phyloP scores from a whole-genome alignment of 2,113 vertebrate species.

The Phyllopteryx taeniolatus region DNA sequence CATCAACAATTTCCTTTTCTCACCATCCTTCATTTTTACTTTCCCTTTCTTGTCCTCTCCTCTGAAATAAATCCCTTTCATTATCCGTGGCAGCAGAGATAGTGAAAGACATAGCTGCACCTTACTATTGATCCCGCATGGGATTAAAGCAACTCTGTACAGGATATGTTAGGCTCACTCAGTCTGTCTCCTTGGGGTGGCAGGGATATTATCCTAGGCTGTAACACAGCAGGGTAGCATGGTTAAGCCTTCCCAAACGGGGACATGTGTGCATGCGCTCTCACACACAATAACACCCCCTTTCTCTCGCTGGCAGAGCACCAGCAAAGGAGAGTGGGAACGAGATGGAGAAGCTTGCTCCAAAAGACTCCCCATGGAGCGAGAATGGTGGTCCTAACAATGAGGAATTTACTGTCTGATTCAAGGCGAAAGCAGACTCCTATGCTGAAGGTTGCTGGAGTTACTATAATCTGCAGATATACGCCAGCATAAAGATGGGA shows the following conservation, averaged over 20 bases:
- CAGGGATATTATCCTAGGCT: slow-evolving; percentile 57
- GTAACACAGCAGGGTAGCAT: slow-evolving; percentile 53
- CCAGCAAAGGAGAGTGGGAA: slow-evolving; percentile 44
- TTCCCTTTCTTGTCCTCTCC: slow-evolving; percentile 52
- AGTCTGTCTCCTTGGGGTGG: slow-evolving; percentile 60
- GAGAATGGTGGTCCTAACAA: slow-evolving; percentile 45
- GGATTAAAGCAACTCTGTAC: slow-evolving; percentile 54
- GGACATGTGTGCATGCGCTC: slow-evolving; percentile 23
- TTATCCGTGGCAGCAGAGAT: slow-evolving; percentile 35
- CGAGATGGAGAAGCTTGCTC: slow-evolving; percentile 52
- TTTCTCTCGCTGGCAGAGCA: slow-evolving; percentile 41
- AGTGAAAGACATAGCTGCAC: slow-evolving; percentile 46
- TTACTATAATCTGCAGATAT: slow-evolving; percentile 83
- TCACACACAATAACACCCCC: slow-evolving; percentile 49
- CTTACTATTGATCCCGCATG: slow-evolving; percentile 62
- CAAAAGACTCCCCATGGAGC: slow-evolving; percentile 63
- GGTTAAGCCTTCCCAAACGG: slow-evolving; percentile 56
- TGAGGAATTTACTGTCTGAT: slow-evolving; percentile 65
- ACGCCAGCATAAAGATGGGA: slow-evolving; percentile 88
- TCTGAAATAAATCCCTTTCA: slow-evolving; percentile 46
- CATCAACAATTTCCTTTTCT: slow-evolving; percentile 42
- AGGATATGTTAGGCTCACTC: slow-evolving; percentile 34
- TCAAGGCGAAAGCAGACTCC: slow-evolving; percentile 71
- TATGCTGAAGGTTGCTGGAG: slow-evolving; percentile 67
- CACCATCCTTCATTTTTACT: slow-evolving; percentile 26